Percentiles rank a stretch among this genome's conserved stretches.
Conservation (phyloP, 2,888 invertebrate genomes). For the Euproctis similis region DNA sequence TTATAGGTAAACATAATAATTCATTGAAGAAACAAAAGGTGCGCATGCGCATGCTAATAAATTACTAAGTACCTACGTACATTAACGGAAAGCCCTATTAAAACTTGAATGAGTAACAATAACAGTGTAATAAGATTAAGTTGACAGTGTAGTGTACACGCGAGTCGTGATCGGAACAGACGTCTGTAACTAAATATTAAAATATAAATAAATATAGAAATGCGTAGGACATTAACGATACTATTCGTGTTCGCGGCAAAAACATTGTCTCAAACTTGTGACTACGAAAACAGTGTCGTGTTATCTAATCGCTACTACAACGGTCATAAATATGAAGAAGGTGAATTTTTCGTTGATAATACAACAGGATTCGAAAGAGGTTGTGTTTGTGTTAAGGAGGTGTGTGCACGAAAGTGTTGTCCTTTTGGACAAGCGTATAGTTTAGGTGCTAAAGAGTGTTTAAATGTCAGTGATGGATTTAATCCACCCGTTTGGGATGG, state of each 20-base stretch:
- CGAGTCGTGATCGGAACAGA: conserved; percentile 12
- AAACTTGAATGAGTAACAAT: conserved; percentile 8
- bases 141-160: conserved; percentile 11
- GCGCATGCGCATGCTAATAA: conserved; percentile 11
- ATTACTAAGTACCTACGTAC: too few species aligned
- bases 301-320: conserved; percentile 13
- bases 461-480: conserved; percentile 10
- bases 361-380: conserved; percentile 25
- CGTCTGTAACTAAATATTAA: conserved; percentile 11
- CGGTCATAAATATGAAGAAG: conserved; percentile 27
- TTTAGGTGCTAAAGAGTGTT: conserved; percentile 3
- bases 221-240: conserved; percentile 7
- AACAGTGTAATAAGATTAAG: too few species aligned
- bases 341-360: conserved; percentile 35
- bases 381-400: conserved; percentile 36
- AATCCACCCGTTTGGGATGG: conserved; percentile 37
- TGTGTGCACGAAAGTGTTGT: conserved; percentile 48
- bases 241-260: conserved; percentile 8
- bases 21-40: too few species aligned
- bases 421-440: conserved; percentile 34
- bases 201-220: conserved; percentile 4
- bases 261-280: conserved; percentile 13
- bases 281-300: conserved; percentile 6
- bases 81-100: conserved; percentile 10
- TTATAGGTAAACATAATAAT: too few species aligned